Conservation (phyloP, 1,140 invertebrate species). For the Schlechtendalia chinensis region DNA sequence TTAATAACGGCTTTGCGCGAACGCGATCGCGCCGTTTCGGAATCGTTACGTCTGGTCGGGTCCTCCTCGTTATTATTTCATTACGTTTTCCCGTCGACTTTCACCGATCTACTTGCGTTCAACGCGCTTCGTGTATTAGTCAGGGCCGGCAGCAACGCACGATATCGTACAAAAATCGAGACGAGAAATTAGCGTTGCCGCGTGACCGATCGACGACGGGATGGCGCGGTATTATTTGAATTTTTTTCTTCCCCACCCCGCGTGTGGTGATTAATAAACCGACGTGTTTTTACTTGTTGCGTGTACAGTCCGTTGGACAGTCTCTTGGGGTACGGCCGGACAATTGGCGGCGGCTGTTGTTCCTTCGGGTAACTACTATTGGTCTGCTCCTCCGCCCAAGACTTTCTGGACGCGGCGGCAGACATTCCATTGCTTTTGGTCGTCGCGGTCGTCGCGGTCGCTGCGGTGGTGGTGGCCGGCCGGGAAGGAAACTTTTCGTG, state of each 20-base stretch:
- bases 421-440: slow-evolving; percentile 60
- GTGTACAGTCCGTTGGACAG: slow-evolving; percentile 64
- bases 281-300: slow-evolving; percentile 60
- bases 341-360: slow-evolving; percentile 64
- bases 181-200: neutral
- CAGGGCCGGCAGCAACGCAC: neutral
- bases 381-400: slow-evolving; percentile 64
- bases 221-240: neutral
- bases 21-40: neutral
- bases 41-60: neutral
- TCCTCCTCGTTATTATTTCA: neutral
- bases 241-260: too few species aligned
- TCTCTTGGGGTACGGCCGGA: slow-evolving; percentile 68
- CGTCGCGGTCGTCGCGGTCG: slow-evolving; percentile 56
- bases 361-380: slow-evolving; percentile 68
- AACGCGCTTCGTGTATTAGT: neutral
- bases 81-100: slow-evolving; percentile 15
- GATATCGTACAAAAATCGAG: neutral
- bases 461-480: slow-evolving; percentile 62
- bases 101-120: slow-evolving; percentile 8
- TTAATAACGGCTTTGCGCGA: neutral
- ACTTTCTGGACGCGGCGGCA: slow-evolving; percentile 63
- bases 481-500: slow-evolving; percentile 81
- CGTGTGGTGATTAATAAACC: neutral
- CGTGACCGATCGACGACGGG: neutral